phyloP scores from a whole-genome alignment of 2,888 invertebrate genomes.

The Dryadula phaetusa region DNA sequence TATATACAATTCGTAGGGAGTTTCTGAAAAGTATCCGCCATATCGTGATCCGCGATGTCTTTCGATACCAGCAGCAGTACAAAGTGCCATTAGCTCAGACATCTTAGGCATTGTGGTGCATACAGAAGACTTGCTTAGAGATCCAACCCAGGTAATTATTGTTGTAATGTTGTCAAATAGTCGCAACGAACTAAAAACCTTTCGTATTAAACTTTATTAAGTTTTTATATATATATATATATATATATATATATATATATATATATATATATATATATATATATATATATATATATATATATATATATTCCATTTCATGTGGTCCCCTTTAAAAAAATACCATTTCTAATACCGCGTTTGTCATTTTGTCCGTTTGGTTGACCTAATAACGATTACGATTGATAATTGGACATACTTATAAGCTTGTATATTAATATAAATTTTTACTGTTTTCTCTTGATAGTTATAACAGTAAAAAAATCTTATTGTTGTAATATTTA shows the following conservation, averaged over 20 bases:
- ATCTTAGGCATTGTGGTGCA: slow-evolving; percentile 96
- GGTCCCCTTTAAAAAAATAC: too few relatives aligned
- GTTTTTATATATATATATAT: too few relatives aligned
- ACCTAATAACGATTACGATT: too few relatives aligned
- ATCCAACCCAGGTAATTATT: slow-evolving; percentile 88
- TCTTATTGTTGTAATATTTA: neutral
- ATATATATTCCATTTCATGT: too few relatives aligned
- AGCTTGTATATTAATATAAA: neutral
- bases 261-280: too few relatives aligned
- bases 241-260: too few relatives aligned
- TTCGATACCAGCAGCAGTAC: slow-evolving; percentile 91
- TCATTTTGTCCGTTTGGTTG: too few relatives aligned
- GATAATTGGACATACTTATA: too few relatives aligned
- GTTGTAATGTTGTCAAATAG: neutral
- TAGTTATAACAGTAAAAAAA: neutral
- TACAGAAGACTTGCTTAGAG: slow-evolving; percentile 94
- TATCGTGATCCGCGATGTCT: slow-evolving; percentile 94
- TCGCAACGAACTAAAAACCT: too few relatives aligned
- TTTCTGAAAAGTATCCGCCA: slow-evolving; percentile 86
- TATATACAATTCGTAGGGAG: slow-evolving; percentile 57
- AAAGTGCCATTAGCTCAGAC: slow-evolving; percentile 91
- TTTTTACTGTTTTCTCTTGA: neutral
- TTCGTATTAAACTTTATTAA: too few relatives aligned
- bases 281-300: too few relatives aligned
- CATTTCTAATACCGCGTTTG: too few relatives aligned